These are phyloP conservation scores for Clarias pachynema DNA, from an alignment of 2,797 vertebrate species.

Conservation along the genomic window DNA sequence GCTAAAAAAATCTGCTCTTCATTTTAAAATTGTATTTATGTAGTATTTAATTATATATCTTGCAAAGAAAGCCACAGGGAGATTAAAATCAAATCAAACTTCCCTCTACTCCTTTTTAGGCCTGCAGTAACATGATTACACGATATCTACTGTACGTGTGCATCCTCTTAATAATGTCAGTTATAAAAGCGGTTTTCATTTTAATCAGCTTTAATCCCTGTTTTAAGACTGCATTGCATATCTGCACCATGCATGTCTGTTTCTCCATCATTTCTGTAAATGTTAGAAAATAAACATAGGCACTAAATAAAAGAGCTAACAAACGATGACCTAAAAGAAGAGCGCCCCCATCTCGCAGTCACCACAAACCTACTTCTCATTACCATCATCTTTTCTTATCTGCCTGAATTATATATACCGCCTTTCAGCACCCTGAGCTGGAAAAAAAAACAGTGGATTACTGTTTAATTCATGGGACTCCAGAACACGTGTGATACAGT, in stretches of 20 bases:
- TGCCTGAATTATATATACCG: conserved; percentile 52
- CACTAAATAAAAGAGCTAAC: not conserved
- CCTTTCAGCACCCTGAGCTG: conserved; percentile 17
- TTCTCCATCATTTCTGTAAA: not conserved
- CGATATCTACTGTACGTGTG: not conserved
- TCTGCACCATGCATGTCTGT: not conserved
- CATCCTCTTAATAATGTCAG: not conserved
- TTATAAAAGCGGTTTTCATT: not conserved
- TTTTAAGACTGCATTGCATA: not conserved
- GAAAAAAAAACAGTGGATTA: conserved; percentile 24
- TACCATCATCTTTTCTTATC: conserved; percentile 20
- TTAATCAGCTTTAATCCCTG: not conserved
- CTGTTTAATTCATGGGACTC: conserved; percentile 45
- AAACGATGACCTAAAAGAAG: not conserved
- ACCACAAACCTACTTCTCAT: conserved; percentile 31
- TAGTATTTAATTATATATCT: not conserved
- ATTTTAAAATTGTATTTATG: not conserved
- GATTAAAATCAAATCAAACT: not conserved
- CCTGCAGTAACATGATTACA: not conserved
- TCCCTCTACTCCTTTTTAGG: not conserved
- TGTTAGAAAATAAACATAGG: not conserved
- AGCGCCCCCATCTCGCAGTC: not conserved
- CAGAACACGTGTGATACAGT: conserved; percentile 5
- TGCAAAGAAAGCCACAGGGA: not conserved
- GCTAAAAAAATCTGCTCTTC: not conserved